Evolutionary conservation across 2,113 vertebrate species (phyloP), one percentile per base, ranked within the genome.

Genomic region (Nematolebias whitei): DNA sequence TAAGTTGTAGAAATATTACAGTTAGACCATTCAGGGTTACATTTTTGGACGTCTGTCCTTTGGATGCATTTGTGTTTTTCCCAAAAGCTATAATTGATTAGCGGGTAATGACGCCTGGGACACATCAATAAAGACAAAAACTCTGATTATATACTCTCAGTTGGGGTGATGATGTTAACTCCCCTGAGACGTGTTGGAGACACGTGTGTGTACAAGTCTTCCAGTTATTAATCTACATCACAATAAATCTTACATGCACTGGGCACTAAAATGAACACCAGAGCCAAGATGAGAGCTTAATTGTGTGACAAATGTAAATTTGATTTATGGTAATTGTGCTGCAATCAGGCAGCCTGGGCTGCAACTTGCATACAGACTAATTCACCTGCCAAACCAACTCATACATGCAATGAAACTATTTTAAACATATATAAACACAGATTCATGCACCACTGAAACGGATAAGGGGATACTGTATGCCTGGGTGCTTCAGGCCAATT

Each of bases 261-360:
- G 68, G 76, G 76, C 19, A 49, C 66, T 85, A 62, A 82, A 86
- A 81, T 87, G 78, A 90, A 82, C 68, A 61, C 76, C 80, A 73
- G 79, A 32, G 65, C 68, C 60, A 70, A 76, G 78, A 85, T 80
- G 85, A 85, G 64, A 71, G 59, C 76, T 82, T 80, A 89, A 90
- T 86, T 76, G 80, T 61, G 80, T 86, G 82, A 85, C 80, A 85
- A 86, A 88, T 84, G 82, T 84, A 87, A 82, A 88, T 89, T 66
- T 79, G 90, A 91, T 91, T 87, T 89, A 91, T 90, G 79, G 58
- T 84, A 76, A 90, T 88, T 86, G 78, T 43, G 41, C 68, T 35
- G 73, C 85, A 85, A 83, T 75, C 76, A 81, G 76, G 62, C 49
- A 64, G 64, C 59, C 57, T 32, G 68, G 52, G 62, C 73, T 68